Base-by-base conservation (phyloP, 2,888 invertebrate genomes). In the Eilema depressum region DNA sequence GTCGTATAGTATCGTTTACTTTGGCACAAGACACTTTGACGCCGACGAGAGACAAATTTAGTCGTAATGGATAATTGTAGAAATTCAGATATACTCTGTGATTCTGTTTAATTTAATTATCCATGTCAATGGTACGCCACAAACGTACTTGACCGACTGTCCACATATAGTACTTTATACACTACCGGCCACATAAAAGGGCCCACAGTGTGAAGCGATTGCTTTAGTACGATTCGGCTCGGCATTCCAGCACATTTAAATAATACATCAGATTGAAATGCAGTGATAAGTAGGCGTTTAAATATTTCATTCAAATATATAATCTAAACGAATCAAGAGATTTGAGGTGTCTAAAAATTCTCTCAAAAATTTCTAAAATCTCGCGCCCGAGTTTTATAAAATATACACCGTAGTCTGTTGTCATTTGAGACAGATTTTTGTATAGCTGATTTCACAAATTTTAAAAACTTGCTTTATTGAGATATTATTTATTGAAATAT, bases 51-150 rank as follows among this genome's bases (percentile, higher is more conserved):
- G 2, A 61, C 11, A 61, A 30, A 30, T n/a, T 20, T 20, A 4
- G 20, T 20, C 30, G 17, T 4, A 61, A 30, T n/a, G 7, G 47
- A 47, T 59, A 37, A 26, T 62, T 69, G 69, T 72, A 71, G 60
- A 78, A 53, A 8, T 66, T 66, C 70, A 67, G 73, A 59, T 63
- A 23, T 37, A 66, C 61, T 78, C 75, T 81, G 82, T 77, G 79
- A 82, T 78, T 84, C 65, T 80, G 74, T 75, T 82, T 78, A 79
- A 84, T 86, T 87, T 84, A 87, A 89, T 87, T 83, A 89, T 84
- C 77, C 81, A 87, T 89, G 89, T 89, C 86, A 89, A 87, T 89
- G 80, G 88, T 81, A 75, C 86, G 80, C 79, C 72, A 76, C 76
- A 76, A 77, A 75, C 74, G 81, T 82, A 81, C 80, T 80, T 77